These are phyloP conservation scores for Habropoda laboriosa DNA, from an alignment of 1,140 invertebrate species.

Conservation along the genomic window DNA sequence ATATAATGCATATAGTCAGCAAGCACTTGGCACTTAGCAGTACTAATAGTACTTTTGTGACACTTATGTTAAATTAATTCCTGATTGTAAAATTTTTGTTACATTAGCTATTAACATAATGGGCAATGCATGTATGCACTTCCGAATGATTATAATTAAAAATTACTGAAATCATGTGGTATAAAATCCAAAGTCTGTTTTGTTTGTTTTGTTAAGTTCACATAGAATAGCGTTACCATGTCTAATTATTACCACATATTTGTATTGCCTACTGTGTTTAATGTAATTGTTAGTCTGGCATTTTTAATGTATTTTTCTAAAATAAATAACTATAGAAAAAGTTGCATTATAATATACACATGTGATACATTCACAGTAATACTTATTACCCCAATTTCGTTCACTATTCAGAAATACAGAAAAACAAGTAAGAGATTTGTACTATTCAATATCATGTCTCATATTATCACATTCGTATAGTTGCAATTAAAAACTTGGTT, in stretches of 20 bases:
- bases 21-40: conserved; percentile 60
- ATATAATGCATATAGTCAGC: conserved; percentile 67
- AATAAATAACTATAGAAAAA: conserved; percentile 52
- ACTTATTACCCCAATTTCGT: conserved; percentile 23
- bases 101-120: conserved; percentile 25
- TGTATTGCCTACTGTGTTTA: conserved; percentile 34
- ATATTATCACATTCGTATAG: not conserved
- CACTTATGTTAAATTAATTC: conserved; percentile 49
- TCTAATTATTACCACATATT: conserved; percentile 14
- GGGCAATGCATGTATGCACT: conserved; percentile 23
- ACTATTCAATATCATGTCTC: not conserved
- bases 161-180: not conserved
- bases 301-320: conserved; percentile 58
- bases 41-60: conserved; percentile 55
- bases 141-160: not conserved
- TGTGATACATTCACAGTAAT: conserved; percentile 4
- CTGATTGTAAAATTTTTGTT: conserved; percentile 50
- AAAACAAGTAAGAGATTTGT: not conserved
- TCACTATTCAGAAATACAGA: not conserved
- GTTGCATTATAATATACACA: conserved; percentile 23
- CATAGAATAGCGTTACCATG: not conserved
- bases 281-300: conserved; percentile 48
- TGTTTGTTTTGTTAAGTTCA: conserved; percentile 14
- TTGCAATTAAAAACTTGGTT: not conserved
- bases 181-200: not conserved